Conservation (phyloP, 92 coral and sea anemone species). For the Muricea muricata region DNA sequence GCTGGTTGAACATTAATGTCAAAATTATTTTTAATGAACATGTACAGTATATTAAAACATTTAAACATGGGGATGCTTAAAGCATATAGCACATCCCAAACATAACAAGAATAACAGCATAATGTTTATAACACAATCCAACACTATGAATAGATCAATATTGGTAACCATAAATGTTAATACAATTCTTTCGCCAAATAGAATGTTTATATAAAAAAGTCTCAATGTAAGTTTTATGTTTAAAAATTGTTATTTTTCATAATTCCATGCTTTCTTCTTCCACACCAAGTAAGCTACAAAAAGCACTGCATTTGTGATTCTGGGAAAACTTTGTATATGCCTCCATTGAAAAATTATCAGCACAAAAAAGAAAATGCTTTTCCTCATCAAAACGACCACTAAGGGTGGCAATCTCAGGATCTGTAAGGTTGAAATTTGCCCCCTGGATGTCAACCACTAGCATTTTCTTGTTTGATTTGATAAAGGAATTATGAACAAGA, state of each 20-base stretch:
- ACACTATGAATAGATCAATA: too few species aligned
- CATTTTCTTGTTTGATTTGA: not conserved
- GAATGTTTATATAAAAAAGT: not conserved
- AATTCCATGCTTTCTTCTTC: too few species aligned
- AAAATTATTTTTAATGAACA: not conserved
- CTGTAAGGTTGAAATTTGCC: not conserved
- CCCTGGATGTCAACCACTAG: not conserved
- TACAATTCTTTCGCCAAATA: too few species aligned
- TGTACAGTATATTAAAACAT: too few species aligned
- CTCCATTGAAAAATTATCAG: not conserved
- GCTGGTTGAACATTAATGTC: not conserved
- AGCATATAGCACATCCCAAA: too few species aligned
- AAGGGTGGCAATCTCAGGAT: slow-evolving; percentile 6
- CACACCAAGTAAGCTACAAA: not conserved
- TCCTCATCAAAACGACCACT: not conserved
- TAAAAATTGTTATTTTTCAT: not conserved
- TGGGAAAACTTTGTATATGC: not conserved
- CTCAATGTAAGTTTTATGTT: not conserved
- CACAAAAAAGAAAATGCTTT: not conserved
- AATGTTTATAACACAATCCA: too few species aligned
- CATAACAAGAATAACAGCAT: too few species aligned
- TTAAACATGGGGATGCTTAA: too few species aligned
- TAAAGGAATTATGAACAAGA: not conserved
- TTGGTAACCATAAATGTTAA: too few species aligned
- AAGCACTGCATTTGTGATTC: not conserved